Percentiles rank a stretch among this genome's conserved stretches.
Conservation (phyloP, 2,113 vertebrate genomes). For the Herpailurus yagouaroundi region DNA sequence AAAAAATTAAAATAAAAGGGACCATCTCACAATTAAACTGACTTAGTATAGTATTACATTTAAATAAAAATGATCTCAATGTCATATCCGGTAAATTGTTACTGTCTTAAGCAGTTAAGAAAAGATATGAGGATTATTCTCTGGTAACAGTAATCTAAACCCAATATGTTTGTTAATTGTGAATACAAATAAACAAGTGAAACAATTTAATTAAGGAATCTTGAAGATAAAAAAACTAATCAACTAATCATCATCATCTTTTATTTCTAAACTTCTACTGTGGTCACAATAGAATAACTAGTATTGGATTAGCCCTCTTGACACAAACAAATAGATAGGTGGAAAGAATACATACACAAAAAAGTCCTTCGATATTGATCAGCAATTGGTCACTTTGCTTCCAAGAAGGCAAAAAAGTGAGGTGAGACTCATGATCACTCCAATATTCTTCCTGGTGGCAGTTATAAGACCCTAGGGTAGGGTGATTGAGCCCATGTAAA, state of each 20-base stretch:
- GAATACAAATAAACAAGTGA: neutral
- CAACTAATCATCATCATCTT: neutral
- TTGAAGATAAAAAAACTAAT: neutral
- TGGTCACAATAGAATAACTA: neutral
- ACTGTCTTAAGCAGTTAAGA: neutral
- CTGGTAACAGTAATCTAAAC: slow-evolving; percentile 3
- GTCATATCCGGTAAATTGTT: neutral
- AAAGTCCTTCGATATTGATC: neutral
- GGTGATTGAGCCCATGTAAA: neutral
- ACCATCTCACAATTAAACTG: neutral
- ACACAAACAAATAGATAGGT: neutral
- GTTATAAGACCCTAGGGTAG: neutral
- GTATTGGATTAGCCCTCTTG: neutral
- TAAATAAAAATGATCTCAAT: neutral
- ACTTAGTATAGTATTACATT: neutral
- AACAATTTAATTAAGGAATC: neutral
- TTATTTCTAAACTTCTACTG: slow-evolving; percentile 19
- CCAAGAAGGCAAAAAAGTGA: neutral
- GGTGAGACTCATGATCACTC: neutral
- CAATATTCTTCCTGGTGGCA: neutral
- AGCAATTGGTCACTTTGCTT: neutral
- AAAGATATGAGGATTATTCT: neutral
- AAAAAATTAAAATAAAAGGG: neutral
- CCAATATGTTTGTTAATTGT: neutral
- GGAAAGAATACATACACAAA: neutral